Conservation (phyloP, 2,797 vertebrate genomes). For the Galagoides demidoff region DNA sequence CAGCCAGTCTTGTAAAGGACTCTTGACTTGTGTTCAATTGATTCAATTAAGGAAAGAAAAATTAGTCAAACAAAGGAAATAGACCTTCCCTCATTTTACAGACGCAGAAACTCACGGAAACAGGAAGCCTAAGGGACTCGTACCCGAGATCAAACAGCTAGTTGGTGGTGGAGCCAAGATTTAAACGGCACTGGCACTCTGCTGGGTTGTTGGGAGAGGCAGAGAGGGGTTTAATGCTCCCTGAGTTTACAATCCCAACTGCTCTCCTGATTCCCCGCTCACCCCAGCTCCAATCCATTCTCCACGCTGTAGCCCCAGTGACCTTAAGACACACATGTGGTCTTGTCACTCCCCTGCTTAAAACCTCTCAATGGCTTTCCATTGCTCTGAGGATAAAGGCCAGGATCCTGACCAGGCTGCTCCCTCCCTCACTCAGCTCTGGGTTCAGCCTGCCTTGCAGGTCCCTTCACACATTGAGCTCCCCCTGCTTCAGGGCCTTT, state of each 20-base stretch:
- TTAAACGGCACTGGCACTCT: neutral
- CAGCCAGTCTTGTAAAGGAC: neutral
- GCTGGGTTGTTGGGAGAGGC: neutral
- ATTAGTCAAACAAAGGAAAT: neutral
- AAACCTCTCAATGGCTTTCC: conserved; percentile 63
- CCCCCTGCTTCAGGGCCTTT: conserved; percentile 32
- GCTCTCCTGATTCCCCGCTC: conserved; percentile 57
- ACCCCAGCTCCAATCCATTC: conserved; percentile 81
- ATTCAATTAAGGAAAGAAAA: neutral
- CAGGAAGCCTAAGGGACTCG: neutral
- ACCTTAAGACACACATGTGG: conserved; percentile 82
- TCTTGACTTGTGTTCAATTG: neutral
- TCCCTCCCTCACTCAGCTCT: neutral
- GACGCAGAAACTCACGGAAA: neutral
- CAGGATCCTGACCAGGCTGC: conserved; percentile 21
- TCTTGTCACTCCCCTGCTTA: conserved; percentile 80
- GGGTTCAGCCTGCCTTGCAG: neutral
- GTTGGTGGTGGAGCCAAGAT: neutral
- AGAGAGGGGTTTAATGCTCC: neutral
- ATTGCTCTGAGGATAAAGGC: conserved; percentile 62
- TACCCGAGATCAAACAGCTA: neutral
- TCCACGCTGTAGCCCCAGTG: conserved; percentile 74
- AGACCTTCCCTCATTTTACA: conserved; percentile 35
- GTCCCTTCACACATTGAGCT: neutral
- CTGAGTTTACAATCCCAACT: conserved; percentile 64